These are phyloP conservation scores for Dryococelus australis DNA, from an alignment of 2,888 invertebrate genomes.

Conservation along the genomic window DNA sequence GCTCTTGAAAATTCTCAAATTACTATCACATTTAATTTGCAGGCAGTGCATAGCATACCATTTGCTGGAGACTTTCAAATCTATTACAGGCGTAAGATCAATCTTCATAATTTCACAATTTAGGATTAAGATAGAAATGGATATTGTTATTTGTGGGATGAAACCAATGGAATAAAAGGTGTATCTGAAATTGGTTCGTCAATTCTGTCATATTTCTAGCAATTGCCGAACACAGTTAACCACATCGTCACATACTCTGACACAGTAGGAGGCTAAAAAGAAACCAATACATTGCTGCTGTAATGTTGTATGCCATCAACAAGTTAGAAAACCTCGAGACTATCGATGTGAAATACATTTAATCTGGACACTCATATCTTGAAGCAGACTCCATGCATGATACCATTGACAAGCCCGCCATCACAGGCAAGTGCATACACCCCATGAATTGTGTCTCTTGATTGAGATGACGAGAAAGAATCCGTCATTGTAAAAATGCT, in stretches of 20 bases:
- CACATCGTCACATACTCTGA: conserved; percentile 20
- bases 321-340: conserved; percentile 18
- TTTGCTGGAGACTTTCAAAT: conserved; percentile 20
- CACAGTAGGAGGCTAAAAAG: conserved; percentile 20
- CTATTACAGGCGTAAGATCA: background rate
- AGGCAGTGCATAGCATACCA: background rate
- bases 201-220: background rate
- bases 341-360: background rate
- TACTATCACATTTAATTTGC: conserved; percentile 10
- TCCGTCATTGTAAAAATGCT: conserved; percentile 18
- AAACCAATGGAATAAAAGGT: conserved; percentile 13
- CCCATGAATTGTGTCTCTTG: conserved; percentile 17
- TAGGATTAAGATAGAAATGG: background rate
- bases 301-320: conserved; percentile 18
- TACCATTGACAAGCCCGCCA: conserved; percentile 11
- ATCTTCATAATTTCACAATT: conserved; percentile 23
- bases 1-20: conserved; percentile 18
- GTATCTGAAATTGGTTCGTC: conserved; percentile 20
- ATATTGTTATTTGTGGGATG: background rate
- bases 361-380: background rate
- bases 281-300: conserved; percentile 21
- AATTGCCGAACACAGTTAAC: background rate
- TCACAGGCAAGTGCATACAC: conserved; percentile 19
- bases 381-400: conserved; percentile 4
- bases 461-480: background rate